These are phyloP conservation scores for Myotis yumanensis DNA, from an alignment of 2,113 vertebrate genomes.

Conservation along the genomic window DNA sequence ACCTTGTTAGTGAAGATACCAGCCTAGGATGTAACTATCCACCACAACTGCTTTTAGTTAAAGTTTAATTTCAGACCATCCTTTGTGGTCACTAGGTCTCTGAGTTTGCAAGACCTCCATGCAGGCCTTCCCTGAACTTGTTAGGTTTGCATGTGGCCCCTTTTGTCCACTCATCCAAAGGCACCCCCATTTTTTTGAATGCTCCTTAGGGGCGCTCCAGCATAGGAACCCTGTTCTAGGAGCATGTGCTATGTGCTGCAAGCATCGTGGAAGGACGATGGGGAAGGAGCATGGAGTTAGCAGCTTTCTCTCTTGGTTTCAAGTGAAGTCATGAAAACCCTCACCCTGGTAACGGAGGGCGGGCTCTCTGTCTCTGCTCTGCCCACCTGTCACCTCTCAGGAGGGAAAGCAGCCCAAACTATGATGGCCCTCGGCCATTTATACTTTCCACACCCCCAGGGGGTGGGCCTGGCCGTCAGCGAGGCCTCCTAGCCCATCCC, in stretches of 20 bases:
- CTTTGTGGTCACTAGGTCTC: too few species aligned
- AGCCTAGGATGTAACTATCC: too few species aligned
- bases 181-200: neutral
- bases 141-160: too few species aligned
- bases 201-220: too few species aligned
- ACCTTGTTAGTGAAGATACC: too few species aligned
- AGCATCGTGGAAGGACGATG: neutral
- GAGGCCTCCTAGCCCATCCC: neutral
- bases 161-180: neutral
- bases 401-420: neutral
- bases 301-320: neutral
- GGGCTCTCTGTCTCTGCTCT: neutral
- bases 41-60: too few species aligned
- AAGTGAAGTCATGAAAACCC: neutral
- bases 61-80: too few species aligned
- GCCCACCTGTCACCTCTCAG: neutral
- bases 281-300: neutral
- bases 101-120: too few species aligned
- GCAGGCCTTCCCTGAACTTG: too few species aligned
- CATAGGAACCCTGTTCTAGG: neutral
- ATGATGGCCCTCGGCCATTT: neutral
- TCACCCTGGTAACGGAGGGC: neutral
- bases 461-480: rapidly evolving
- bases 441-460: neutral
- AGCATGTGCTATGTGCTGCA: rapidly evolving